Evolutionary conservation across 2,113 vertebrate species (phyloP), one percentile per base, ranked within the genome.

Genomic region (Hiodon tergisus): DNA sequence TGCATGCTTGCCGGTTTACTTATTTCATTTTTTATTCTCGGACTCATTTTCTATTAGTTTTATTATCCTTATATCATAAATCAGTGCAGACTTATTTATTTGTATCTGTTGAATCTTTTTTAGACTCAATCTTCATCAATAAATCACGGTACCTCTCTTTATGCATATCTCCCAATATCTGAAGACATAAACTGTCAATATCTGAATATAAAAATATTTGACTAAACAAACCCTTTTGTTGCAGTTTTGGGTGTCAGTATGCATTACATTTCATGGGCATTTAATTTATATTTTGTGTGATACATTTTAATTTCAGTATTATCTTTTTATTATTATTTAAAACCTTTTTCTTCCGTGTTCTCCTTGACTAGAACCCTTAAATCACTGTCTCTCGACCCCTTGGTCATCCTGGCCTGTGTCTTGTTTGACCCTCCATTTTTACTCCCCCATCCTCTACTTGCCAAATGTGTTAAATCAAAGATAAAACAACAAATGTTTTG

Each of bases 291-390:
- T 79, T 82, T 73, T 83, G 84, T 74, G 79, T 69, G 80, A 78
- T 84, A 61, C 79, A 73, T 76, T 70, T 81, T 81, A 48, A 81
- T 78, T 79, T 72, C 63, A 74, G 79, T 83, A 78, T 83, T 83
- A 80, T 75, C 78, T 82, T 54, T 82, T 85, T 87, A 70, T 81
- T 88, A 83, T 88, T 85, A 87, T 84, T 89, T 86, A 81, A 83
- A 83, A 88, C 81, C 83, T 85, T 83, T 84, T 69, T 78, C 78
- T 79, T 81, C 47, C 46, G 14, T 85, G 58, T 59, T 11, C 50
- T 46, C 46, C 60, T 71, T 71, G 31, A 31, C 31, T 31, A 31
- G 31, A 31, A 31, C 31, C 31, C 31, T 31, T 69, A 65, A 31
- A 31, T 31, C 31, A 31, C 53, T 66, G 13, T 0, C 46, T 31